A percentile compares a stretch with the other conserved stretches of the same genome.
phyloP scores from a whole-genome alignment of 2,888 invertebrate genomes.

The Lasioglossum marginatum region DNA sequence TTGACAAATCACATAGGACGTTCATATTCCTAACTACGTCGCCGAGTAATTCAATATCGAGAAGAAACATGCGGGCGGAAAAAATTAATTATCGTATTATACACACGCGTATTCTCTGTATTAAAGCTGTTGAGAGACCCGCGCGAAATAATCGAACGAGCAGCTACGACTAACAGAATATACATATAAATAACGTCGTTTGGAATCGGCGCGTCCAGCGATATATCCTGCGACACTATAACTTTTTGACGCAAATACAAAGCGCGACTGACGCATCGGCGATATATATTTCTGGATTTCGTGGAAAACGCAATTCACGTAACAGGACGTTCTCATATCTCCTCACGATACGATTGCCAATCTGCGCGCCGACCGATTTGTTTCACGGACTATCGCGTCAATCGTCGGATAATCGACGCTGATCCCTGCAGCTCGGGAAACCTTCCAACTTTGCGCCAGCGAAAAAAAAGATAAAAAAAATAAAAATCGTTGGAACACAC shows the following conservation, averaged over 20 bases:
- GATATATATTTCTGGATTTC: constrained; percentile 53
- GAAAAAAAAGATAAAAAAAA: constrained; percentile 17
- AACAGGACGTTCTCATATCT: constrained; percentile 31
- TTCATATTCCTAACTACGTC: no score
- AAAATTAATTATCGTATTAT: neutral
- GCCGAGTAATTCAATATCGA: neutral
- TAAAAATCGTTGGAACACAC: constrained; percentile 5
- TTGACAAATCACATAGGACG: neutral
- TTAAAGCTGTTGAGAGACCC: neutral
- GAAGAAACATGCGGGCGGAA: neutral
- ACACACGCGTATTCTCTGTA: no score
- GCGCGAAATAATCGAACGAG: neutral
- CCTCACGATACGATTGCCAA: constrained; percentile 31
- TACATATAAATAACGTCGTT: neutral
- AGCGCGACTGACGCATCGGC: neutral
- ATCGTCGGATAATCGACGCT: constrained; percentile 39
- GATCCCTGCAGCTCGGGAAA: constrained; percentile 30
- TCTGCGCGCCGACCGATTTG: constrained; percentile 47
- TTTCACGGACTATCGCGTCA: constrained; percentile 47
- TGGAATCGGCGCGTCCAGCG: neutral
- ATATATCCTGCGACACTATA: neutral
- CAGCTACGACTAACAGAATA: neutral
- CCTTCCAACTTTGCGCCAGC: neutral
- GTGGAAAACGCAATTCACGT: constrained; percentile 31
- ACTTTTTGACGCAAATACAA: constrained; percentile 12